Base-by-base conservation (phyloP, 2,113 vertebrate genomes). In the Misgurnus anguillicaudatus region DNA sequence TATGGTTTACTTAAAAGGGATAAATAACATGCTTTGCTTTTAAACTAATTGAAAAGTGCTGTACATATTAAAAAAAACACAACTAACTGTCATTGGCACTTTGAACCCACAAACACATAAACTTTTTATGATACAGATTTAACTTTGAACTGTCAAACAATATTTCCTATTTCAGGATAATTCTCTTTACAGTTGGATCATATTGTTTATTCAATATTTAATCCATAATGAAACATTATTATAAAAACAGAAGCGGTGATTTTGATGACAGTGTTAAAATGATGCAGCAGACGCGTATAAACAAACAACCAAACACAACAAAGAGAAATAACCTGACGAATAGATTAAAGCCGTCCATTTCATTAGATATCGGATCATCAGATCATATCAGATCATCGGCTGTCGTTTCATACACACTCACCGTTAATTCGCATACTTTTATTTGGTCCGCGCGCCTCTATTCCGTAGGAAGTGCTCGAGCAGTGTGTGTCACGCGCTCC, bases 351-450 rank as follows among this genome's bases (percentile, higher is more conserved):
- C 1, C n/a, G n/a, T 5, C 19, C 17, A 6, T 57, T 19, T 57
- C 17, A 39, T 48, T 60, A 13, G 4, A 47, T 31, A 45, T 9
- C 41, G 19, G 38, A 62, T 31, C 39, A 31, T 39, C 19, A 1
- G 14, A 47, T 16, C n/a, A 24, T 31, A n/a, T n/a, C n/a, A n/a
- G 13, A 45, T 36, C 45, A 14, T 0, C 45, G 61, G 61, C 4
- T 76, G 58, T 41, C 38, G 42, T 76, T 76, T 64, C 4, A 31
- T 9, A 53, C 41, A 63, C 65, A 65, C 74, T 77, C 47, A 81
- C 80, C 80, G 38, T 64, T 72, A 63, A 65, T 69, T 81, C 66
- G 66, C 63, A 77, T 41, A 55, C 69, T 73, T 10, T 89, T 83
- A 47, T 47, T 38, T 42, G 19, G 39, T 55, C 45, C 31, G 62